Evolutionary conservation across 2,113 vertebrate genomes (phyloP), one percentile per base, ranked within the genome.

Genomic region (Malurus alboscapulatus): DNA sequence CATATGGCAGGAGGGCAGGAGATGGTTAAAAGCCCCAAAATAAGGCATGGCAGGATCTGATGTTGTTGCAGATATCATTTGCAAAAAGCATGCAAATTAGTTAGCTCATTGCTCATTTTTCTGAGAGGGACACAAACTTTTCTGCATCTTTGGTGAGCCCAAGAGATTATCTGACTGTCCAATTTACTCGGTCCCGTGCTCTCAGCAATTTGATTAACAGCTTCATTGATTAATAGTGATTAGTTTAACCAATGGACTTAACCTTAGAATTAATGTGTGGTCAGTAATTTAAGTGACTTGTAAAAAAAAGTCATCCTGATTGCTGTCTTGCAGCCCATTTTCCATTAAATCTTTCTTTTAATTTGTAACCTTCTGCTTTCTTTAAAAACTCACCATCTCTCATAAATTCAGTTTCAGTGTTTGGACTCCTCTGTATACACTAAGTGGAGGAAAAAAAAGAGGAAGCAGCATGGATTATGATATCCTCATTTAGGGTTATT

Each of bases 211-310:
- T 97, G 97, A 97, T 97, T 96, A 97, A 97, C 95, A 92, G 90
- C 90, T 91, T 96, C 75, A 65, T 78, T 97, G 96, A 97, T 97
- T 97, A 97, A 96, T 87, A 95, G 90, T 95, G 97, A 97, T 96
- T 97, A 87, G 81, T 96, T 95, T 97, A 97, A 97, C 95, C 95
- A 97, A 82, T 0, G 48, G 90, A 92, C 87, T 95, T 94, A 95
- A 92, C 96, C 96, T 96, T 62, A 62, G 90, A 97, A 97, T 94
- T 95, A 96, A 92, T 94, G 67, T 80, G 78, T 87, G 95, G 94
- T 91, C 82, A 95, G 78, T 94, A 95, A 93, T 93, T 82, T 84
- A 96, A 92, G 86, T 74, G 66, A 83, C 78, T 91, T 69, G 32
- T 54, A 53, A 92, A 95, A 88, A 91, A 84, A 74, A 36, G 71